Percentiles rank a stretch among this genome's conserved stretches.
Conservation (phyloP, 2,888 invertebrate species). For the Cephalotes varians region DNA sequence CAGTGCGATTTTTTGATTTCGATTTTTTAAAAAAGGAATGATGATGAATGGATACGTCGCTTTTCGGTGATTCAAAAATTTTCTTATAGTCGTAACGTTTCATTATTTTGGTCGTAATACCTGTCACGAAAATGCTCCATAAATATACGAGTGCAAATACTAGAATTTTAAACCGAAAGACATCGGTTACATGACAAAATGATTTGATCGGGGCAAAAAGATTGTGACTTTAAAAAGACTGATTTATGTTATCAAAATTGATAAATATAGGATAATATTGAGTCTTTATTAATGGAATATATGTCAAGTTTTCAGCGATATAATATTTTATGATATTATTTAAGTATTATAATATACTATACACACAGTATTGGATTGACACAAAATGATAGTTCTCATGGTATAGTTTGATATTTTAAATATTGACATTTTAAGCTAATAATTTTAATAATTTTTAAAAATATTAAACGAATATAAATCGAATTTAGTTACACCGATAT, state of each 20-base stretch:
- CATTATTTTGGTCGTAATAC: constrained; percentile 50
- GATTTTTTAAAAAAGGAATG: not conserved
- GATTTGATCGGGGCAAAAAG: not conserved
- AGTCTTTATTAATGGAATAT: not conserved
- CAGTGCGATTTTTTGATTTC: not conserved
- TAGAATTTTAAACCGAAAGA: constrained; percentile 43
- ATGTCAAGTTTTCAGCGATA: not conserved
- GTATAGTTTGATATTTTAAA: not conserved
- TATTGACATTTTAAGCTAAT: not conserved
- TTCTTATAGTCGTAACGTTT: not conserved
- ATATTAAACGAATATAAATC: not conserved
- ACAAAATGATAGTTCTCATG: not conserved
- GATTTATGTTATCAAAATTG: not conserved
- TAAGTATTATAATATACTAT: too few species aligned
- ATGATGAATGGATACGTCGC: not conserved
- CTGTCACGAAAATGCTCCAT: constrained; percentile 49
- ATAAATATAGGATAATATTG: constrained; percentile 8
- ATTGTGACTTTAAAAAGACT: not conserved
- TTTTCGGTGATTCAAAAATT: not conserved
- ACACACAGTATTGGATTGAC: not conserved
- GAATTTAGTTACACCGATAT: not conserved
- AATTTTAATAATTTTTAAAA: not conserved
- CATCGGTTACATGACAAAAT: constrained; percentile 34
- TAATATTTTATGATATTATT: too few species aligned
- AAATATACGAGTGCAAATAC: constrained; percentile 57